Percentiles rank a stretch among this genome's conserved stretches.
Conservation (phyloP, 2,113 vertebrate species). For the Hemibagrus wyckioides region DNA sequence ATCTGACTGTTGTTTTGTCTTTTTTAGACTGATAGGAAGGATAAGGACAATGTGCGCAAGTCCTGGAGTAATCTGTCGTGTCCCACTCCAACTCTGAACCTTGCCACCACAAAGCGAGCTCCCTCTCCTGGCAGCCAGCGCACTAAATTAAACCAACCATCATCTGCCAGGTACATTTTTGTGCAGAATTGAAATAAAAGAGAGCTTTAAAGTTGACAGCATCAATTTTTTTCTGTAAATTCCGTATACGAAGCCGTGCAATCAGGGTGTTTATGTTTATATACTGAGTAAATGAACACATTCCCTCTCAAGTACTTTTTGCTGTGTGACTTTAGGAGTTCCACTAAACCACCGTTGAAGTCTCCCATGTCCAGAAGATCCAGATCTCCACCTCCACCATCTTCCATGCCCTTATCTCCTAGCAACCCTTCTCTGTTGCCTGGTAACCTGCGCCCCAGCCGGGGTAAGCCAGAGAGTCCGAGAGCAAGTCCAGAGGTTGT, state of each 20-base stretch:
- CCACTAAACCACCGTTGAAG: conserved; percentile 72
- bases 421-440: conserved; percentile 73
- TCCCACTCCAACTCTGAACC: conserved; percentile 66
- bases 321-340: conserved; percentile 51
- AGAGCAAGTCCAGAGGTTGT: conserved; percentile 70
- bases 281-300: not conserved
- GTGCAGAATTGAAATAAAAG: too few species aligned
- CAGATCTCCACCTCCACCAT: conserved; percentile 67
- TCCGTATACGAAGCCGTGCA: not conserved
- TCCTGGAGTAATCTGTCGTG: conserved; percentile 78
- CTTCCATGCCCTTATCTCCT: conserved; percentile 63
- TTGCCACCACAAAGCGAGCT: conserved; percentile 70
- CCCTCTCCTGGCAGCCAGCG: conserved; percentile 78
- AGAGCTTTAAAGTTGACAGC: too few species aligned
- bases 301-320: not conserved
- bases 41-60: conserved; percentile 75
- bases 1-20: not conserved
- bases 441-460: conserved; percentile 86
- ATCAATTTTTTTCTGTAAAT: too few species aligned
- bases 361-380: conserved; percentile 80
- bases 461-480: conserved; percentile 71
- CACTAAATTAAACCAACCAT: conserved; percentile 75
- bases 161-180: conserved; percentile 86
- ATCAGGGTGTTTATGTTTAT: not conserved
- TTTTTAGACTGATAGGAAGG: conserved; percentile 72